Percentiles rank a stretch among this genome's conserved stretches.
Conservation (phyloP, 1,140 invertebrate genomes). For the Penaeus indicus region DNA sequence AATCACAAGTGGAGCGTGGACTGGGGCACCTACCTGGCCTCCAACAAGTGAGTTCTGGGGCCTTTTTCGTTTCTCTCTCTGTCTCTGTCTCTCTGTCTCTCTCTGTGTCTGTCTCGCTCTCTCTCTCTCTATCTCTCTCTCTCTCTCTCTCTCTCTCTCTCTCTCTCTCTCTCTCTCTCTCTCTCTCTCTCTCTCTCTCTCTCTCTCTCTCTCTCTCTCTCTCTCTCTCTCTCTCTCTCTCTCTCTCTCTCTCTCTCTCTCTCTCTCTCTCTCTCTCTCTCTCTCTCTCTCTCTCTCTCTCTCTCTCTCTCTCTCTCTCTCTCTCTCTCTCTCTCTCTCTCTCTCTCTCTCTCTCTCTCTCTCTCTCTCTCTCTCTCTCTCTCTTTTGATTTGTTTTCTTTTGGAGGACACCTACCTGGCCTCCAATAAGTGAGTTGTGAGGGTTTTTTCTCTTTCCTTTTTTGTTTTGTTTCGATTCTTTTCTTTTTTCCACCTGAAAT, state of each 20-base stretch:
- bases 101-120: not conserved
- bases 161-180: not conserved
- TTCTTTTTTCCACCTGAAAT: too few species aligned
- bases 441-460: too few species aligned
- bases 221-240: not conserved
- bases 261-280: not conserved
- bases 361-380: not conserved
- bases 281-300: slow-evolving; percentile 14
- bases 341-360: not conserved
- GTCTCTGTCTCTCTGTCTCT: not conserved
- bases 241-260: not conserved
- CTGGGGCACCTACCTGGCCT: slow-evolving; percentile 84
- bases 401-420: too few species aligned
- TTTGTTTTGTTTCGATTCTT: too few species aligned
- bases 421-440: too few species aligned
- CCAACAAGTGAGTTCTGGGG: slow-evolving; percentile 70
- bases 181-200: not conserved
- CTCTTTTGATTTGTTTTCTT: too few species aligned
- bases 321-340: not conserved
- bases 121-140: too few species aligned
- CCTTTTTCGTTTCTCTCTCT: not conserved
- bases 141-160: too few species aligned
- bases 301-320: slow-evolving; percentile 1
- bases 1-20: slow-evolving; percentile 80
- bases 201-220: not conserved